Conservation (phyloP, 2,797 vertebrate species). For the Miichthys miiuy region DNA sequence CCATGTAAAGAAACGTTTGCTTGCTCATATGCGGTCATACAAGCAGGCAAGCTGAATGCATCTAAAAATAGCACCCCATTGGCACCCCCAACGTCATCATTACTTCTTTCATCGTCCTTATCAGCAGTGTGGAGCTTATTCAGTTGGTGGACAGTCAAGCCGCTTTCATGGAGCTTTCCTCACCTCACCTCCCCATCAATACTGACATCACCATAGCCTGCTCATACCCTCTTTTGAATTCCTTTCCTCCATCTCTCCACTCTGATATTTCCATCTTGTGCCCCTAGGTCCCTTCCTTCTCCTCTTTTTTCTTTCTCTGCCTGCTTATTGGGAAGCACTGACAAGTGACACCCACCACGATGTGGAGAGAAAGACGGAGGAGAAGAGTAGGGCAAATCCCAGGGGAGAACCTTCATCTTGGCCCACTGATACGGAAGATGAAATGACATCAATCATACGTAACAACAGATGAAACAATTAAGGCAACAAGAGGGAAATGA, state of each 20-base stretch:
- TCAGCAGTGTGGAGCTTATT: constrained; percentile 71
- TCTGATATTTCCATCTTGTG: constrained; percentile 38
- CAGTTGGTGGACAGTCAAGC: constrained; percentile 71
- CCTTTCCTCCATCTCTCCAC: constrained; percentile 39
- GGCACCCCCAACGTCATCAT: constrained; percentile 69
- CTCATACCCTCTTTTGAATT: constrained; percentile 42
- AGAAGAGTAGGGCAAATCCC: constrained; percentile 39
- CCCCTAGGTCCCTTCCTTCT: constrained; percentile 8
- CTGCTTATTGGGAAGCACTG: constrained; percentile 32
- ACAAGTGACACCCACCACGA: constrained; percentile 38
- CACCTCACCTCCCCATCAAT: constrained; percentile 42
- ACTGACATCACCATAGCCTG: constrained; percentile 35
- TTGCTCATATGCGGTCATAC: constrained; percentile 29
- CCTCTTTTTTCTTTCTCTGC: constrained; percentile 1
- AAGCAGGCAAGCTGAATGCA: constrained; percentile 53
- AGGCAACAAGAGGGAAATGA: not conserved
- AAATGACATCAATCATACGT: constrained; percentile 32
- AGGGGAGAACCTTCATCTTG: constrained; percentile 40
- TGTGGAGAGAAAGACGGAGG: constrained; percentile 24
- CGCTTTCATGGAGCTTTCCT: constrained; percentile 69
- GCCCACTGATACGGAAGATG: constrained; percentile 20
- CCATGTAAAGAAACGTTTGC: constrained; percentile 26
- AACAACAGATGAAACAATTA: constrained; percentile 27
- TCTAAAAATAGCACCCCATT: constrained; percentile 76
- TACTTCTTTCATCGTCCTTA: constrained; percentile 75